Evolutionary conservation across 2,113 vertebrate species (phyloP).

Genomic region (Euleptes europaea): DNA sequence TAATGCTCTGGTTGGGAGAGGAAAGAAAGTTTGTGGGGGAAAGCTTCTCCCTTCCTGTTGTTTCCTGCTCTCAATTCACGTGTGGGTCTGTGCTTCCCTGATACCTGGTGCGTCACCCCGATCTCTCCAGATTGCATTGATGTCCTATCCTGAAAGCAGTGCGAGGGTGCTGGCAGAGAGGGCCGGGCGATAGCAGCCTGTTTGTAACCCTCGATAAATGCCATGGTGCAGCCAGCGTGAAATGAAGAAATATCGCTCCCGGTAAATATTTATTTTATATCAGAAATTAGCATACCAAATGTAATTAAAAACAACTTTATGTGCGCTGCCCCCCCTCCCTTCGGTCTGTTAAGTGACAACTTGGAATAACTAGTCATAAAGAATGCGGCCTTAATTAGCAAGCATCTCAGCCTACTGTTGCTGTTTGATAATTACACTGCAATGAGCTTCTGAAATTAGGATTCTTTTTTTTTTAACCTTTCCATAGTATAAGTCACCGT

Average conservation of each 20-base stretch:
- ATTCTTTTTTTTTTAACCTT: slow-evolving; percentile 35
- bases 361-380: slow-evolving; percentile 73
- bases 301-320: slow-evolving; percentile 83
- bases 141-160: slow-evolving; percentile 8
- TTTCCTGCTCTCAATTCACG: background rate
- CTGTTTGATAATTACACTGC: slow-evolving; percentile 72
- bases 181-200: slow-evolving; percentile 52
- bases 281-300: slow-evolving; percentile 89
- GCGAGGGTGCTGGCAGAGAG: background rate
- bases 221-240: slow-evolving; percentile 77
- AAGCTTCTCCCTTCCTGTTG: background rate
- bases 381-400: slow-evolving; percentile 76
- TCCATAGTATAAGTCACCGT: background rate
- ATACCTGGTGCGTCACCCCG: background rate
- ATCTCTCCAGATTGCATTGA: background rate
- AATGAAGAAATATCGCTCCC: slow-evolving; percentile 84
- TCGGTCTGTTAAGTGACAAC: slow-evolving; percentile 74
- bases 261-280: slow-evolving; percentile 88
- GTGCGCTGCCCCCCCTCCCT: slow-evolving; percentile 48
- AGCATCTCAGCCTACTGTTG: slow-evolving; percentile 57
- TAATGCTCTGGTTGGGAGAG: background rate
- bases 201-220: slow-evolving; percentile 75
- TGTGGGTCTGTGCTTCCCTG: background rate
- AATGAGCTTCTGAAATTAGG: slow-evolving; percentile 65
- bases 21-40: background rate